Evolutionary conservation across 1,140 invertebrate genomes (phyloP), one percentile per base, ranked within the genome.

Genomic region (Lasioglossum baleicum): DNA sequence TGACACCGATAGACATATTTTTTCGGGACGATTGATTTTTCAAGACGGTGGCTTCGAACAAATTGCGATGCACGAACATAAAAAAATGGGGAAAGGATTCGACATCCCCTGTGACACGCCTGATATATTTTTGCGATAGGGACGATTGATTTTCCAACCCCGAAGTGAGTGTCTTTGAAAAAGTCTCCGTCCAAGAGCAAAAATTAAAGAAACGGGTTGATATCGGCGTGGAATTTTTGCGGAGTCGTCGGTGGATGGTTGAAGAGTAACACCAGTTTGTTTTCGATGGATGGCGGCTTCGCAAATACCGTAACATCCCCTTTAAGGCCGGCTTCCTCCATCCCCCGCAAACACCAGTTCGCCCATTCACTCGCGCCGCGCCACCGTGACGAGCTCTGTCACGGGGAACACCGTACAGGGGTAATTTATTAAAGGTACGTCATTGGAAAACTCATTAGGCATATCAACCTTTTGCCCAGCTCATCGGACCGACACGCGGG

Each of bases 261-360:
- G 2, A 15, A 31, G 65, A 68, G 26, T 40, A 26, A 44, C 26
- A 26, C 7, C 13, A 15, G 35, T n/a, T n/a, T 44, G 53, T 68
- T 68, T 61, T 61, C 66, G 66, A 77, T 26, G 4, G 66, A 70
- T 26, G 4, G 20, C 61, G 26, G 48, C 13, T 26, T 35, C 22
- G 7, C n/a, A 60, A 44, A 77, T 71, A 63, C 56, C 66, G 75
- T 63, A 63, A 20, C 58, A 77, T 76, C 75, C 75, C 66, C 75
- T 76, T 76, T 76, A 76, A 76, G 65, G 53, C 22, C 8, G 42
- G 66, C n/a, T 44, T 42, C 73, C 58, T 51, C 66, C 69, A 61
- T 40, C 75, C 44, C 53, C 44, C 31, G 58, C 67, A 51, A 77
- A 77, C 61, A 71, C 67, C 58, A 26, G 67, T 63, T 77, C 58